Percentiles rank a stretch among this genome's conserved stretches.
Conservation (phyloP, 2,888 invertebrate species). For the Euzophera pinguis region DNA sequence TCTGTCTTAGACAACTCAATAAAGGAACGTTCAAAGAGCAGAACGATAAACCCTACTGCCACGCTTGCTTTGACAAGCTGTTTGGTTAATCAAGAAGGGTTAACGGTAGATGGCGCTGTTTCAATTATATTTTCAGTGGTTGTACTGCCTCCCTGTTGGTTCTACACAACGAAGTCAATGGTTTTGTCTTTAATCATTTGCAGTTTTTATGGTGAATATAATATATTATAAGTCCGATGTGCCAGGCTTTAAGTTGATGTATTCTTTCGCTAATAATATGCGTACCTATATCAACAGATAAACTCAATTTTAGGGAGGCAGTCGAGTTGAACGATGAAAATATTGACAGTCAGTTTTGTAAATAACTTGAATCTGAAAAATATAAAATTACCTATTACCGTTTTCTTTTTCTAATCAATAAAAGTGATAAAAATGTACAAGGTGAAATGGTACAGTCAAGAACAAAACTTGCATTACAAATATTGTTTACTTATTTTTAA, state of each 20-base stretch:
- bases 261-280: too few species aligned
- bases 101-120: conserved; percentile 26
- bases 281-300: neutral
- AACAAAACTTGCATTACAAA: too few species aligned
- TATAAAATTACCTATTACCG: neutral
- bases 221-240: too few species aligned
- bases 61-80: conserved; percentile 97
- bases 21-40: conserved; percentile 99
- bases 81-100: conserved; percentile 84
- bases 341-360: neutral
- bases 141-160: neutral
- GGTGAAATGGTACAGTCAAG: too few species aligned
- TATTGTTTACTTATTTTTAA: too few species aligned
- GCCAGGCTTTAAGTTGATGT: too few species aligned
- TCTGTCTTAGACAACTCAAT: conserved; percentile 97
- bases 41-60: conserved; percentile 99
- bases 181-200: too few species aligned
- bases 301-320: neutral
- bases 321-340: neutral
- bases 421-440: too few species aligned
- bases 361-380: neutral
- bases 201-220: too few species aligned
- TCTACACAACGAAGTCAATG: too few species aligned
- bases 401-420: too few species aligned
- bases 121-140: neutral